phyloP scores from a whole-genome alignment of 1,140 invertebrate species.

The Reticulitermes speratus region DNA sequence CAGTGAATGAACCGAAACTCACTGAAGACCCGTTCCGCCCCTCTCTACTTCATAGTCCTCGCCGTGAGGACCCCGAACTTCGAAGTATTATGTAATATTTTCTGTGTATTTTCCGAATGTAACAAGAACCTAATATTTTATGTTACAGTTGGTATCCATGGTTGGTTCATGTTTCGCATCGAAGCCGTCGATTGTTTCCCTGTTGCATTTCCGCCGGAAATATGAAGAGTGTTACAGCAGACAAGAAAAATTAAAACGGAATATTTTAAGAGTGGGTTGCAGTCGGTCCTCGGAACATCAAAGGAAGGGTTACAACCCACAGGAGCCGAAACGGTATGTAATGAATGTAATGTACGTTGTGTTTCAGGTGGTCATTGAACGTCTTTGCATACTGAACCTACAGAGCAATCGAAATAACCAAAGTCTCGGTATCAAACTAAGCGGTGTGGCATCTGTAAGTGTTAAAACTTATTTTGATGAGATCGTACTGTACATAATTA shows the following conservation, averaged over 20 bases:
- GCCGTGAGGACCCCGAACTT: no score
- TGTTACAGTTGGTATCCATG: background rate
- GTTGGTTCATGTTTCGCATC: background rate
- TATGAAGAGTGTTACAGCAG: conserved; percentile 16
- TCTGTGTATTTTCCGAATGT: no score
- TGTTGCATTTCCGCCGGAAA: background rate
- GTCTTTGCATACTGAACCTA: background rate
- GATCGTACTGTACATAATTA: background rate
- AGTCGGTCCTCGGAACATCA: conserved; percentile 82
- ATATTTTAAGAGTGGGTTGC: conserved; percentile 82
- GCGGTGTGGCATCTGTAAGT: conserved; percentile 21
- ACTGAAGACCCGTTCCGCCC: no score
- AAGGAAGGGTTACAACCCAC: conserved; percentile 71
- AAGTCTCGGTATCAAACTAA: background rate
- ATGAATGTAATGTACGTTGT: background rate
- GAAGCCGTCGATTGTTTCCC: background rate
- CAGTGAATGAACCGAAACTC: no score
- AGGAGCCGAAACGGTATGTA: conserved; percentile 78
- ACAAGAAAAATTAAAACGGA: conserved; percentile 60
- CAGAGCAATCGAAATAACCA: background rate
- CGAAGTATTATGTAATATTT: no score
- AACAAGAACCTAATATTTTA: no score
- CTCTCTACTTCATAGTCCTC: no score
- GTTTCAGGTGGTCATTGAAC: background rate
- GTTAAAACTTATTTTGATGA: conserved; percentile 28